phyloP scores from a whole-genome alignment of 2,888 invertebrate genomes.

The Agrochola lota region DNA sequence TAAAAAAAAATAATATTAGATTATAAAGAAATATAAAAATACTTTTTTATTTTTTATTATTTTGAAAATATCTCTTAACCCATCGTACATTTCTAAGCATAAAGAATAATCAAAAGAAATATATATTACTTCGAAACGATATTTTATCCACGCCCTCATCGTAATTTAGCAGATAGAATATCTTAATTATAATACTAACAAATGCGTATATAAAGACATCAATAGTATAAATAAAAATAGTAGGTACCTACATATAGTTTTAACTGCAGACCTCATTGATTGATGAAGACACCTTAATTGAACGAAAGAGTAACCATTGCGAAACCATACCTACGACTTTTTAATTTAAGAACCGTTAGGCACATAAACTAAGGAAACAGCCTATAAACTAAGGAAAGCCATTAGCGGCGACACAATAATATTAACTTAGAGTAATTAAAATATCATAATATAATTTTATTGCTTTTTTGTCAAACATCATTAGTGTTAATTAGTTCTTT shows the following conservation, averaged over 20 bases:
- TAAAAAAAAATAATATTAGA: too few relatives aligned
- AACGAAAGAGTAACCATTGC: slow-evolving; percentile 33
- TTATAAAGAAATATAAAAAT: too few relatives aligned
- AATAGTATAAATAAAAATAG: slow-evolving; percentile 33
- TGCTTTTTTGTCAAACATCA: slow-evolving; percentile 42
- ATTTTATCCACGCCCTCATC: slow-evolving; percentile 27
- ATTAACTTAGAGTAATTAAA: slow-evolving; percentile 36
- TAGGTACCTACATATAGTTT: background rate
- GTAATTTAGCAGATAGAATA: slow-evolving; percentile 32
- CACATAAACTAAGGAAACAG: slow-evolving; percentile 29
- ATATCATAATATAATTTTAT: slow-evolving; percentile 43
- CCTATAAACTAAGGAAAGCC: slow-evolving; percentile 44
- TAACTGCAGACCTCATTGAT: slow-evolving; percentile 44
- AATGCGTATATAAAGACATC: slow-evolving; percentile 54
- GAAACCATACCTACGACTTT: slow-evolving; percentile 38
- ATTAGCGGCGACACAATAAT: slow-evolving; percentile 44
- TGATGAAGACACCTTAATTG: slow-evolving; percentile 63
- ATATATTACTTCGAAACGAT: slow-evolving; percentile 14
- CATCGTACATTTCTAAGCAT: background rate
- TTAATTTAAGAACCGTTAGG: slow-evolving; percentile 51
- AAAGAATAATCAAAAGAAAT: slow-evolving; percentile 7
- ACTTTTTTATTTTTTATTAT: too few relatives aligned
- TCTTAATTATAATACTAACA: slow-evolving; percentile 54
- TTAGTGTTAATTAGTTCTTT: slow-evolving; percentile 45
- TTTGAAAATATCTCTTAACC: background rate